These are phyloP conservation scores for Tor tambroides DNA, from an alignment of 2,113 vertebrate genomes.

Conservation along the genomic window DNA sequence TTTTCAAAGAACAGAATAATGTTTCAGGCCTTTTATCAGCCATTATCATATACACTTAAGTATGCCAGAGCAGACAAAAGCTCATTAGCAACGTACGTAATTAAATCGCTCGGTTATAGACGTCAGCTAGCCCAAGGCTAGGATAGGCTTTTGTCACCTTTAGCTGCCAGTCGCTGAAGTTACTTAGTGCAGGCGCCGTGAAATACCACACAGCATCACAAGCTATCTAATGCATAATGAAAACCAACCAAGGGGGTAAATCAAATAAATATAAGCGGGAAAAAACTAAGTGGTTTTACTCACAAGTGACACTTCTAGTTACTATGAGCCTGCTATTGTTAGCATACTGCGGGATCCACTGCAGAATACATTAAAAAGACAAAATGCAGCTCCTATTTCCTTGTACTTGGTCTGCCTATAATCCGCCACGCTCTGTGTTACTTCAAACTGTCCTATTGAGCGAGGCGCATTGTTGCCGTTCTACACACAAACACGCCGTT, in stretches of 20 bases:
- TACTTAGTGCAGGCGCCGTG: neutral
- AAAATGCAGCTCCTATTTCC: neutral
- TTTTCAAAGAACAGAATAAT: neutral
- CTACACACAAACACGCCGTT: neutral
- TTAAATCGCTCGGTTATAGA: neutral
- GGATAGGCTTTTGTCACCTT: neutral
- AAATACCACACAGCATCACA: constrained; percentile 27
- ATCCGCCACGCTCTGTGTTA: neutral
- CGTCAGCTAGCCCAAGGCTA: constrained; percentile 9
- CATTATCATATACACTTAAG: constrained; percentile 6
- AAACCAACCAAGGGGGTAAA: constrained; percentile 32
- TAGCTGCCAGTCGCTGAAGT: neutral
- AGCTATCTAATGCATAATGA: constrained; percentile 4
- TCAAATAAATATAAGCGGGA: constrained; percentile 27
- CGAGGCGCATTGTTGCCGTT: neutral
- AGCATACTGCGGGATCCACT: neutral
- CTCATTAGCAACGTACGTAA: neutral
- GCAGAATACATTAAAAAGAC: constrained; percentile 7
- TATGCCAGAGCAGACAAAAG: neutral
- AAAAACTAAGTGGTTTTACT: neutral
- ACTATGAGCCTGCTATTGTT: neutral
- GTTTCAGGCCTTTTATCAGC: neutral
- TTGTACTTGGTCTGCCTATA: neutral
- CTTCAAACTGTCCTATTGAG: constrained; percentile 14
- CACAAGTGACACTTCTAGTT: constrained; percentile 16